Evolutionary conservation across 2,888 invertebrate species (phyloP).

Genomic region (Pristionchus fissidentatus): DNA sequence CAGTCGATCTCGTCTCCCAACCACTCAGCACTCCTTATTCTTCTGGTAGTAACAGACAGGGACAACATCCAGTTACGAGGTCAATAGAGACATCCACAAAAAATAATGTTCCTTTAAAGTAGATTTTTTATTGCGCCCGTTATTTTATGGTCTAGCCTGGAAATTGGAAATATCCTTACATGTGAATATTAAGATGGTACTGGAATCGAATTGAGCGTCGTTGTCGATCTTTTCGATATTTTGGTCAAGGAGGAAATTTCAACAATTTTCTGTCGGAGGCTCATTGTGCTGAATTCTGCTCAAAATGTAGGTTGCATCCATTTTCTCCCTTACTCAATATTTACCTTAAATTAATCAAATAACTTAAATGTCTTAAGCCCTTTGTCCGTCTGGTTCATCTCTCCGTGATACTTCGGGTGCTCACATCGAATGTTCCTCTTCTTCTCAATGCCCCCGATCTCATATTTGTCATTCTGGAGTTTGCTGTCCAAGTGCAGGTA

Average conservation of each 20-base stretch:
- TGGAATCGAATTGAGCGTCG: conserved; percentile 58
- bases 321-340: neutral
- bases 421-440: conserved; percentile 57
- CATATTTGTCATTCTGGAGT: conserved; percentile 63
- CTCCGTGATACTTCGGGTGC: conserved; percentile 55
- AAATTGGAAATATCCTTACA: neutral
- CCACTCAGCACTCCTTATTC: conserved; percentile 54
- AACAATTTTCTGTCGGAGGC: conserved; percentile 68
- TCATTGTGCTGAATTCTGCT: conserved; percentile 66
- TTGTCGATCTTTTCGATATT: conserved; percentile 67
- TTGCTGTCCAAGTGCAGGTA: conserved; percentile 67
- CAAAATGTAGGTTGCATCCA: conserved; percentile 48
- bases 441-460: conserved; percentile 64
- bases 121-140: neutral
- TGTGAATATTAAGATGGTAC: conserved; percentile 55
- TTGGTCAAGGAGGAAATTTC: conserved; percentile 72
- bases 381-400: conserved; percentile 53
- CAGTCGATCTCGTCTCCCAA: conserved; percentile 50
- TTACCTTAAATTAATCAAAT: no score
- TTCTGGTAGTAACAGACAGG: conserved; percentile 60
- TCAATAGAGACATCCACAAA: neutral
- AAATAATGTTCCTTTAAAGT: no score
- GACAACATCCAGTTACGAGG: conserved; percentile 52
- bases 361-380: no score
- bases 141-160: neutral